Evolutionary conservation across 2,797 vertebrate species (phyloP), one percentile per base, ranked within the genome.

Genomic region (Gymnoscopelus microlampas): DNA sequence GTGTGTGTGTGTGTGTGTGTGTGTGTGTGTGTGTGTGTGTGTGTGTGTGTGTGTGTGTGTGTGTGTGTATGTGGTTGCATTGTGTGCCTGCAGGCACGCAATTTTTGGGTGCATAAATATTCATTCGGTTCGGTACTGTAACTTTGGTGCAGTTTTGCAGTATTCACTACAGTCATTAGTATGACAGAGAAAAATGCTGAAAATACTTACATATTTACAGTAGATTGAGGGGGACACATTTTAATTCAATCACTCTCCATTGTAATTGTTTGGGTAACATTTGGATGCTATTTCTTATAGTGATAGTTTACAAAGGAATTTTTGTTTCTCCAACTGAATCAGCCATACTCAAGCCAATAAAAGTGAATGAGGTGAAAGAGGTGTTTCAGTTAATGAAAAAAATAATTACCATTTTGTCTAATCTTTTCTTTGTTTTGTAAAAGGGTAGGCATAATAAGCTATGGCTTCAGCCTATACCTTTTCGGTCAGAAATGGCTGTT

Each of bases 51-150:
- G 71, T 44, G 58, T 14, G 61, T 12, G 19, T 26, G 13, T 63
- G 61, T 44, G 58, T 14, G 3, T 29, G 32, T 3, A 32, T 35
- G 32, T 1, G 32, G 32, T 6, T 6, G 32, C 32, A 35, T 44
- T 44, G 39, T 44, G 47, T 62, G 71, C 26, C 48, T 63, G 35
- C 29, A 67, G 67, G 59, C 12, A 63, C 51, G 54, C 32, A 10
- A 13, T 5, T 35, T 11, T 51, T 0, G 1, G 13, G 26, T 53
- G 48, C 39, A 44, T 14, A 63, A 66, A 19, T 66, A 66, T 66
- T 14, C 53, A 67, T 12, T 60, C 50, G 65, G 12, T 13, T 66
- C 11, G 7, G 35, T 50, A 59, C 55, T 44, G 14, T 9, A 14
- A 51, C 32, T 66, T 56, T 49, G 47, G 39, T 19, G 48, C 48